phyloP scores from a whole-genome alignment of 2,797 vertebrate genomes.

The Gephyroberyx darwinii region DNA sequence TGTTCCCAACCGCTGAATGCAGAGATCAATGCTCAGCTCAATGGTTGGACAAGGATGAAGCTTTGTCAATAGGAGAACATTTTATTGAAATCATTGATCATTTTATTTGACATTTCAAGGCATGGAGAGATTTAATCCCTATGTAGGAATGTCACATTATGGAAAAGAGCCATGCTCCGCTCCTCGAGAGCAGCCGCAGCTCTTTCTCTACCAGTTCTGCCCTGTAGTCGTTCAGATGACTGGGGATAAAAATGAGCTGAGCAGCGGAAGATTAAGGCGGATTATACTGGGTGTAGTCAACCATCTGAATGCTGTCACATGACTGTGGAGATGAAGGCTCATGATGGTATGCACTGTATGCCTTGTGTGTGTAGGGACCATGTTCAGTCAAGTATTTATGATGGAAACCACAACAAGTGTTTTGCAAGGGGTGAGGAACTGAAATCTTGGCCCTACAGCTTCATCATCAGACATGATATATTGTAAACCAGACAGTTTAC shows the following conservation, averaged over 20 bases:
- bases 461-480: not conserved
- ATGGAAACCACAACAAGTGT: not conserved
- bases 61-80: constrained; percentile 23
- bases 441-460: not conserved
- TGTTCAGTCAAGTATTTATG: not conserved
- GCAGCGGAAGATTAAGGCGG: constrained; percentile 55
- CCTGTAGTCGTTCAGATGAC: constrained; percentile 50
- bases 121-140: constrained; percentile 31
- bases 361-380: constrained; percentile 3
- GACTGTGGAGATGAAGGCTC: constrained; percentile 27
- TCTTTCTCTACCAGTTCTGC: constrained; percentile 26
- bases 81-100: constrained; percentile 55
- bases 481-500: not conserved
- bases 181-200: constrained; percentile 46
- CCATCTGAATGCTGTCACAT: constrained; percentile 42
- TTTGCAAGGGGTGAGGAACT: not conserved
- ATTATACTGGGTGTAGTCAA: constrained; percentile 54
- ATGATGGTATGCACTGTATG: constrained; percentile 12
- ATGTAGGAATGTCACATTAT: constrained; percentile 21
- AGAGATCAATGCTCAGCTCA: constrained; percentile 4
- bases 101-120: constrained; percentile 57
- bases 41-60: constrained; percentile 8
- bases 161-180: constrained; percentile 17
- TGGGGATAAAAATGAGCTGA: constrained; percentile 53
- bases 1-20: constrained; percentile 5